Conservation (phyloP, 53 echinoderm and acorn worm genomes). For the Mesocentrotus franciscanus region DNA sequence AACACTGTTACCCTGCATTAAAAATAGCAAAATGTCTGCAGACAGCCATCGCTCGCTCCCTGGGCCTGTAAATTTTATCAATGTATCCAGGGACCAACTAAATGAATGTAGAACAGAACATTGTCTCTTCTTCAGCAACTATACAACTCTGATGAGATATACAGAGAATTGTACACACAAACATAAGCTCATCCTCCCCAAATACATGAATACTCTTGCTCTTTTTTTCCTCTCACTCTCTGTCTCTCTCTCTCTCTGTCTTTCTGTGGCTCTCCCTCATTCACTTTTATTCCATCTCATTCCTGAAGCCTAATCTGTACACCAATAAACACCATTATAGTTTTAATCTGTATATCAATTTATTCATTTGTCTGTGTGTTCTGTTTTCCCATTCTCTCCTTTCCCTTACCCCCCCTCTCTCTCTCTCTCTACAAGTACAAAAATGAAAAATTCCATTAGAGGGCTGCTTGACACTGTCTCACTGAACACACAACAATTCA, state of each 20-base stretch:
- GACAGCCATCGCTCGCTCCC: conserved; percentile 11
- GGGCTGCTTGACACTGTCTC: too few species aligned
- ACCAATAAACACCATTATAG: not conserved
- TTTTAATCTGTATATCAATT: not conserved
- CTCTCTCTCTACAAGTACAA: not conserved
- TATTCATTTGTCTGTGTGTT: not conserved
- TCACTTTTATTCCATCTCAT: not conserved
- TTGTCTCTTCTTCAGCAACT: not conserved
- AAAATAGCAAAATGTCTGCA: conserved; percentile 19
- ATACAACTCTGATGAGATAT: not conserved
- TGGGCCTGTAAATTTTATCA: conserved; percentile 41
- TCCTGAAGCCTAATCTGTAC: not conserved
- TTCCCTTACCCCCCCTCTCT: not conserved
- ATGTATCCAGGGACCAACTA: conserved; percentile 12
- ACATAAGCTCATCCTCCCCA: not conserved
- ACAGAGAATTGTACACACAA: not conserved
- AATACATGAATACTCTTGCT: not conserved
- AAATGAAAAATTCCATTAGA: too few species aligned
- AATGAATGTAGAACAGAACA: not conserved
- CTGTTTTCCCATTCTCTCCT: not conserved
- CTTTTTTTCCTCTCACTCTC: not conserved
- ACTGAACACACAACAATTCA: too few species aligned
- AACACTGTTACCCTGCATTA: not conserved
- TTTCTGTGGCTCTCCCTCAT: not conserved
- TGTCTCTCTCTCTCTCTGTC: not conserved